These are phyloP conservation scores for Cariama cristata DNA, from an alignment of 2,113 vertebrate species.

Conservation along the genomic window DNA sequence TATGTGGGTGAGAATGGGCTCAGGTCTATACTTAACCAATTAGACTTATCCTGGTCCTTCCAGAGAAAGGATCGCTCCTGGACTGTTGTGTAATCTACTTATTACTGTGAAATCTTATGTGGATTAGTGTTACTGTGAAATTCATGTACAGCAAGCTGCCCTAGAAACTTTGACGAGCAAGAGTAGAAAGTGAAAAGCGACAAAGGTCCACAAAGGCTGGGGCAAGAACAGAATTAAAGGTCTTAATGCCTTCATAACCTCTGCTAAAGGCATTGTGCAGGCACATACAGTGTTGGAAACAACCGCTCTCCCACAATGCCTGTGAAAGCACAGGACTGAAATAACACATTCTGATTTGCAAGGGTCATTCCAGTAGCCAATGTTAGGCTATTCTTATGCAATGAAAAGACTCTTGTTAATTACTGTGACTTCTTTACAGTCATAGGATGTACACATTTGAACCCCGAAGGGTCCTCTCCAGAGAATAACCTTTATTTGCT, in stretches of 20 bases:
- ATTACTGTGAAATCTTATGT: background rate
- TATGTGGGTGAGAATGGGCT: background rate
- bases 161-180: background rate
- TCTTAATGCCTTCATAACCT: background rate
- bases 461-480: conserved; percentile 79
- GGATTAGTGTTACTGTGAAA: background rate
- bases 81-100: background rate
- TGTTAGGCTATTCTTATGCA: conserved; percentile 31
- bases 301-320: background rate
- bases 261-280: background rate
- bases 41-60: background rate
- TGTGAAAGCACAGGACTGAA: background rate
- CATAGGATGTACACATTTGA: conserved; percentile 72
- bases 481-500: conserved; percentile 85
- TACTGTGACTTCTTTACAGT: conserved; percentile 76
- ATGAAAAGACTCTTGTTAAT: conserved; percentile 75
- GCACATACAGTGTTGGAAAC: too few relatives aligned
- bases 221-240: background rate
- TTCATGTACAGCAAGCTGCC: background rate
- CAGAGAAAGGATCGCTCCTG: background rate
- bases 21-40: background rate
- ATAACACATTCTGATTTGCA: background rate
- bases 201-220: background rate
- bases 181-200: background rate
- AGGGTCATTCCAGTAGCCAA: conserved; percentile 24